Evolutionary conservation across 1,140 invertebrate species (phyloP).

Genomic region (Caerostris extrusa): DNA sequence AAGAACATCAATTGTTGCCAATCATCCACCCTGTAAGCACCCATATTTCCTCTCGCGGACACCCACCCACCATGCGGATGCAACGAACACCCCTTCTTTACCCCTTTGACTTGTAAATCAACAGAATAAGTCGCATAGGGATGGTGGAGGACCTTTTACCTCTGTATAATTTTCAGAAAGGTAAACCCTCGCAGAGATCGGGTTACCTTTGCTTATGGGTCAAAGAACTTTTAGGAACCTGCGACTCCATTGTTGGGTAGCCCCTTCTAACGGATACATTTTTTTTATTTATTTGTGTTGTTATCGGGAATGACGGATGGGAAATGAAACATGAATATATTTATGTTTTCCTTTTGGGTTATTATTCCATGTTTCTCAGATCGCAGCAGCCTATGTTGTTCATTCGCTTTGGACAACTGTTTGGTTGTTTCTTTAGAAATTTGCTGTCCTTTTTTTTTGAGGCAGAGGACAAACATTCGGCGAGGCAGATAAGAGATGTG

Average conservation of each 20-base stretch:
- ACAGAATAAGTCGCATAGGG: conserved; percentile 44
- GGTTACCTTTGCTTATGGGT: conserved; percentile 51
- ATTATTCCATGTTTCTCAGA: not conserved
- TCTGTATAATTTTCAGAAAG: not conserved
- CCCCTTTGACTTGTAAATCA: conserved; percentile 59
- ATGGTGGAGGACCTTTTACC: conserved; percentile 52
- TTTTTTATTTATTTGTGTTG: not conserved
- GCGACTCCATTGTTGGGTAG: not conserved
- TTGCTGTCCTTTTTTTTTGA: not conserved
- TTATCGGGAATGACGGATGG: conserved; percentile 6
- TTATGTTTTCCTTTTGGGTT: conserved; percentile 16
- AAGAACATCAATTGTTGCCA: conserved; percentile 59
- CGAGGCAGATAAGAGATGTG: not conserved
- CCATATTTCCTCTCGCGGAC: conserved; percentile 29
- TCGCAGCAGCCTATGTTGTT: conserved; percentile 16
- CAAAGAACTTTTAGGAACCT: conserved; percentile 41
- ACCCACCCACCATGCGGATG: conserved; percentile 6
- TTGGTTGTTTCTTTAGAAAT: conserved; percentile 56
- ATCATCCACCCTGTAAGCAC: conserved; percentile 24
- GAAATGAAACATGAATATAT: conserved; percentile 31
- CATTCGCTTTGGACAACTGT: conserved; percentile 52
- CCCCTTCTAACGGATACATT: conserved; percentile 56
- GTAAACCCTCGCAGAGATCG: conserved; percentile 27
- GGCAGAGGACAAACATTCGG: not conserved
- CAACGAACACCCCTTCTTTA: conserved; percentile 26